phyloP scores from a whole-genome alignment of 2,113 vertebrate species.

The Morone chrysops region DNA sequence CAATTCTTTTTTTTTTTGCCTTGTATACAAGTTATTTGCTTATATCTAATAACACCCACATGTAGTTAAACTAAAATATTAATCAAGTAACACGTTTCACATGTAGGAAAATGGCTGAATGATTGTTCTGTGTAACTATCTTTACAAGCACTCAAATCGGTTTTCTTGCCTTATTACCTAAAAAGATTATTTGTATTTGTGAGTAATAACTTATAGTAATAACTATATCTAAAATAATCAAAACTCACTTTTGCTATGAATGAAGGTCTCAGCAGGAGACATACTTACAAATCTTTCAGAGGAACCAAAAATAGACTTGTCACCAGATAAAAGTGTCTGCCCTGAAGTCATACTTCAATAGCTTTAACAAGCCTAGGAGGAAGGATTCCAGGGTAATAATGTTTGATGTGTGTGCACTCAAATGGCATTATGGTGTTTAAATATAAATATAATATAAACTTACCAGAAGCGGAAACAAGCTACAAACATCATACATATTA shows the following conservation, averaged over 20 bases:
- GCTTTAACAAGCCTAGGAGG: background rate
- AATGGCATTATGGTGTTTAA: background rate
- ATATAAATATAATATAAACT: background rate
- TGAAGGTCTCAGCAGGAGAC: slow-evolving; percentile 15
- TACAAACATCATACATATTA: too few relatives aligned
- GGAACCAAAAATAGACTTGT: slow-evolving; percentile 9
- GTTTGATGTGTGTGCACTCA: background rate
- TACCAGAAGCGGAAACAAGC: too few relatives aligned
- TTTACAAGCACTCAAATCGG: background rate
- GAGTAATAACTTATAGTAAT: background rate
- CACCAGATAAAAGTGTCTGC: slow-evolving; percentile 6
- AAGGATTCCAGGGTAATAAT: background rate
- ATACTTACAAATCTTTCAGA: background rate
- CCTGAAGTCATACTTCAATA: background rate
- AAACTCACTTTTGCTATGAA: background rate
- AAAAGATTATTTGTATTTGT: background rate
- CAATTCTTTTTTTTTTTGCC: too few relatives aligned
- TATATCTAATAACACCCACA: background rate
- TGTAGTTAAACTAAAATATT: background rate
- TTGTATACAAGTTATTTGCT: background rate
- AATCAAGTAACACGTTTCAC: background rate
- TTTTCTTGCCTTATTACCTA: background rate
- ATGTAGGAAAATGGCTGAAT: background rate
- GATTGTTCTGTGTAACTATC: background rate
- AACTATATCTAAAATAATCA: background rate